phyloP scores from a whole-genome alignment of 37 sponge, comb jelly and placozoan species.

The Crambe crambe region DNA sequence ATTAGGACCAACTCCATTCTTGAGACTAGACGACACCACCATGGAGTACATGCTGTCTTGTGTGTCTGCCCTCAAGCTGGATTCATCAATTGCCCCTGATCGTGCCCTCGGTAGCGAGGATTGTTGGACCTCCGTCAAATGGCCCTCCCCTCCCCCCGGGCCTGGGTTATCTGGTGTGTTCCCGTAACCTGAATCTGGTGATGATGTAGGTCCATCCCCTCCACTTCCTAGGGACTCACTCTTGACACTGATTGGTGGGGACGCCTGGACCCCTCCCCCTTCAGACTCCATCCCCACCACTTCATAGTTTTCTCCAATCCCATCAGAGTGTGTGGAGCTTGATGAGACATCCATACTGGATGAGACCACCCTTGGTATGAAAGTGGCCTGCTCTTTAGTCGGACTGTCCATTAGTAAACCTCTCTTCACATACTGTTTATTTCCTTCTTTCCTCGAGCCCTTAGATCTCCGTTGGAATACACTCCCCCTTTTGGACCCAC shows the following conservation, averaged over 20 bases:
- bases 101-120: neutral
- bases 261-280: neutral
- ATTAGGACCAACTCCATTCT: neutral
- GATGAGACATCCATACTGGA: neutral
- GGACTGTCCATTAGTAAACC: constrained; percentile 23
- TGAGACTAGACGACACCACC: neutral
- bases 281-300: neutral
- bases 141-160: neutral
- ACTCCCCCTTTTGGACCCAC: neutral
- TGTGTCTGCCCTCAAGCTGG: constrained; percentile 4
- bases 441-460: too few species aligned
- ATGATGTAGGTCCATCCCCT: neutral
- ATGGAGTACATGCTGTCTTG: neutral
- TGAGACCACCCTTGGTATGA: neutral
- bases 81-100: neutral
- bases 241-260: constrained; percentile 27
- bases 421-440: constrained; percentile 14
- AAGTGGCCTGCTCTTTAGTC: neutral
- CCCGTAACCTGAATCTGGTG: constrained; percentile 48
- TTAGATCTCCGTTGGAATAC: neutral
- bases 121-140: neutral
- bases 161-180: constrained; percentile 39
- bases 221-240: neutral
- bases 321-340: neutral
- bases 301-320: neutral